Conservation (phyloP, 2,113 vertebrate genomes). For the Gobio gobio region DNA sequence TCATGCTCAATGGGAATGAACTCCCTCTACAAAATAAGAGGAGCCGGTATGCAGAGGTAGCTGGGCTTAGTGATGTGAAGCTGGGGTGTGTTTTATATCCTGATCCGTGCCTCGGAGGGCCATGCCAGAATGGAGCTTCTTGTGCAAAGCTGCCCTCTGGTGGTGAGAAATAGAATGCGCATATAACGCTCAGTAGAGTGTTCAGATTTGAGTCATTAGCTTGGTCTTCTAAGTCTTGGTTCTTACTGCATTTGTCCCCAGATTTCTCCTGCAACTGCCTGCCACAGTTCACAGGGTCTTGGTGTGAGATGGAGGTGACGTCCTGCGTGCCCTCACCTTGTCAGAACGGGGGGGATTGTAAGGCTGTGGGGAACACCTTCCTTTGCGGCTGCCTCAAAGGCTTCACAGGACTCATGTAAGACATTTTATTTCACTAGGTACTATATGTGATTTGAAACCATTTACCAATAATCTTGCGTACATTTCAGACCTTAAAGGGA, state of each 20-base stretch:
- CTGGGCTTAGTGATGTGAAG: conserved; percentile 88
- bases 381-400: conserved; percentile 88
- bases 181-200: neutral
- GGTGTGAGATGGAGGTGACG: conserved; percentile 89
- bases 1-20: conserved; percentile 87
- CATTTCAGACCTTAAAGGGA: neutral
- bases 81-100: conserved; percentile 92
- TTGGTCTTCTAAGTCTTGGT: neutral
- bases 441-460: neutral
- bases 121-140: conserved; percentile 89
- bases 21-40: conserved; percentile 93
- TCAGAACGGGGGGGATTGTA: conserved; percentile 87
- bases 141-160: conserved; percentile 87
- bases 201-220: neutral
- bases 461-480: neutral
- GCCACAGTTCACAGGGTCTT: conserved; percentile 87
- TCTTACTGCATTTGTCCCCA: conserved; percentile 58
- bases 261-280: conserved; percentile 90
- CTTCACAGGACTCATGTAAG: conserved; percentile 90
- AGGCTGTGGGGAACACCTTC: conserved; percentile 83
- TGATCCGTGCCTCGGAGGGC: conserved; percentile 84
- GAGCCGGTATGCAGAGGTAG: conserved; percentile 90
- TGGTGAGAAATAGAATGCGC: conserved; percentile 43
- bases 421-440: conserved; percentile 42
- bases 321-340: conserved; percentile 93